A percentile compares a stretch with the other conserved stretches of the same genome.
phyloP scores from a whole-genome alignment of 2,113 vertebrate genomes.

The Casuarius casuarius region DNA sequence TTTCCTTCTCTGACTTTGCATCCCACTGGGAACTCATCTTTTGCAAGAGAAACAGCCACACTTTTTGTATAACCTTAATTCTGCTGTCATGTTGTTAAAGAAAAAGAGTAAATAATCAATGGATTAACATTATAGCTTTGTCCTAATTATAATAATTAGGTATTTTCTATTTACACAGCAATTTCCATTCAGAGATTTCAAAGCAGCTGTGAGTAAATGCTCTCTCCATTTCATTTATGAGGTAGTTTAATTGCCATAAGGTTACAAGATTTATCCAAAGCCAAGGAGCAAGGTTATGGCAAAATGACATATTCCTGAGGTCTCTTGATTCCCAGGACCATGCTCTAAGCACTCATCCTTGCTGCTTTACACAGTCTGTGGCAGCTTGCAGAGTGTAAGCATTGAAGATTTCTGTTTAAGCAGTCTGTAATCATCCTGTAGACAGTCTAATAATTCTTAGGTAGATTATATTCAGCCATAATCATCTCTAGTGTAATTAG shows the following conservation, averaged over 20 bases:
- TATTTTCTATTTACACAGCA: neutral
- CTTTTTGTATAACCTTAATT: neutral
- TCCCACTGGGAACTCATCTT: neutral
- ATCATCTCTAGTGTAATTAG: constrained; percentile 50
- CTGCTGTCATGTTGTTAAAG: neutral
- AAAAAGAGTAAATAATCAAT: neutral
- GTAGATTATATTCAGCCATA: constrained; percentile 49
- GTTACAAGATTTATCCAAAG: constrained; percentile 30
- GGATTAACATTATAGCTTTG: neutral
- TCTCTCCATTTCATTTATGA: neutral
- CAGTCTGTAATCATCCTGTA: constrained; percentile 10
- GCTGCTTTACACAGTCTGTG: neutral
- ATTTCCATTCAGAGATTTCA: neutral
- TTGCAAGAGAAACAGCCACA: neutral
- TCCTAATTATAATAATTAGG: neutral
- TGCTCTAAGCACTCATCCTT: neutral
- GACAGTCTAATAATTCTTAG: constrained; percentile 51
- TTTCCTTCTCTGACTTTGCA: neutral
- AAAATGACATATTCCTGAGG: neutral
- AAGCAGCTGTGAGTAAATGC: constrained; percentile 23
- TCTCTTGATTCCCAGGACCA: neutral
- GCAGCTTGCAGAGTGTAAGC: constrained; percentile 31
- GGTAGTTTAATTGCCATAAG: neutral
- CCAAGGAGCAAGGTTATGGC: neutral
- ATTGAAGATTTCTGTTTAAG: neutral